Base-by-base conservation (phyloP, 2,888 invertebrate species). In the Coelogynopora nodosa region DNA sequence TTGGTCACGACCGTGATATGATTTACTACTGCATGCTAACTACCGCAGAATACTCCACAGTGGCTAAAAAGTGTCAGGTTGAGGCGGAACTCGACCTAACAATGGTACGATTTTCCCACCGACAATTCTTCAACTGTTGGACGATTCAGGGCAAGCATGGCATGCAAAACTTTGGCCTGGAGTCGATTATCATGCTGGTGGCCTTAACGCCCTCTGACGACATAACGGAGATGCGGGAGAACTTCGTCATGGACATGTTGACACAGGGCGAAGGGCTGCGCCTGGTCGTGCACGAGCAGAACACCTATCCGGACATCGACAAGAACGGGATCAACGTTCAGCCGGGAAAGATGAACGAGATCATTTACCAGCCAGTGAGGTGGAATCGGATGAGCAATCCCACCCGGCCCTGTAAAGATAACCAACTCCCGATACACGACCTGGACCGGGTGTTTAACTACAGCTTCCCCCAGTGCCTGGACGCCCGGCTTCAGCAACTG, bases 311-410 rank as follows among this genome's bases (percentile, higher is more conserved):
- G 5, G 87, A 87, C 67, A 67, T 87, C 49, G 86, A 67, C 67
- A 85, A 87, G 67, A 67, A 67, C 30, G 87, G 87, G 0, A 74
- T 87, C 86, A 87, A 87, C 67, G 67, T 87, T 67, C 84, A 87
- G 29, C 87, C 87, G 0, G 87, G 87, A 10, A 85, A 86, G 13
- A 87, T 87, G 87, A 87, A 87, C 31, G 87, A 87, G 28, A 86
- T 87, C 13, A 87, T 13, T 28, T 87, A 67, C 28, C 67, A 67
- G 28, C 86, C 67, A 30, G 81, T 80, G 2, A 28, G 27, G 13
- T 87, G 87, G 87, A n/a, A 26, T 5, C 27, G 85, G 74, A 27
- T 30, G 18, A 30, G 30, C 31, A 87, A 49, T 10, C 87, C 87
- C 5, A 87, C 29, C 30, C 0, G 26, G 27, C 67, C 67, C n/a